phyloP scores from a whole-genome alignment of 2,113 vertebrate species.

The Hystrix brachyura region DNA sequence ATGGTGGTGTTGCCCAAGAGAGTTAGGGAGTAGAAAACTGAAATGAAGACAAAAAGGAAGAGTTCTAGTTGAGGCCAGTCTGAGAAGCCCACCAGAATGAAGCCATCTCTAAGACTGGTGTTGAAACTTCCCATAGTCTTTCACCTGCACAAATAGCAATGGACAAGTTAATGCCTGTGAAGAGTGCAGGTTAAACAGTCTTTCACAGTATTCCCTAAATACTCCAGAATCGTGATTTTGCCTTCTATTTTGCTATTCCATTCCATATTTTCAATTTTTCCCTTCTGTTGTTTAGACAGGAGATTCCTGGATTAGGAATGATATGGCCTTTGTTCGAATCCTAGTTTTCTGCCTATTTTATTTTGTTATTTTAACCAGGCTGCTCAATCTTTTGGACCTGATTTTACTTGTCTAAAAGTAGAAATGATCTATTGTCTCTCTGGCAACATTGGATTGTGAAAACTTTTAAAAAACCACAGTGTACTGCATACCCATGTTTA shows the following conservation, averaged over 20 bases:
- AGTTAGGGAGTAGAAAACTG: conserved; percentile 55
- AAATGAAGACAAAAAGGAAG: conserved; percentile 60
- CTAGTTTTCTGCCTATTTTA: not conserved
- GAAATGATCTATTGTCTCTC: not conserved
- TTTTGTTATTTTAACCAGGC: not conserved
- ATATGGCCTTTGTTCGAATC: not conserved
- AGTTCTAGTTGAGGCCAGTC: conserved; percentile 58
- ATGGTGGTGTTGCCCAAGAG: conserved; percentile 1
- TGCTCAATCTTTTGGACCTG: not conserved
- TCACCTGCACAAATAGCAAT: not conserved
- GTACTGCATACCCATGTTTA: not conserved
- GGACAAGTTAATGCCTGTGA: not conserved
- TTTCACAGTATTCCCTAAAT: not conserved
- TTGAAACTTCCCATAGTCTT: conserved; percentile 25
- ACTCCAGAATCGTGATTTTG: not conserved
- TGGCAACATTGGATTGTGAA: not conserved
- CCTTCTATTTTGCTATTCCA: not conserved
- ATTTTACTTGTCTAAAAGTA: not conserved
- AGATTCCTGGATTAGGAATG: not conserved
- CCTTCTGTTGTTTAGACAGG: not conserved
- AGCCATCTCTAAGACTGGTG: not conserved
- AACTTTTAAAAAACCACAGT: not conserved
- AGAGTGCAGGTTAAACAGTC: not conserved
- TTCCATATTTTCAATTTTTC: not conserved
- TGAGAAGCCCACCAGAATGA: conserved; percentile 71